These are phyloP conservation scores for Siniperca undulata DNA, from an alignment of 2,797 vertebrate genomes.

Conservation along the genomic window DNA sequence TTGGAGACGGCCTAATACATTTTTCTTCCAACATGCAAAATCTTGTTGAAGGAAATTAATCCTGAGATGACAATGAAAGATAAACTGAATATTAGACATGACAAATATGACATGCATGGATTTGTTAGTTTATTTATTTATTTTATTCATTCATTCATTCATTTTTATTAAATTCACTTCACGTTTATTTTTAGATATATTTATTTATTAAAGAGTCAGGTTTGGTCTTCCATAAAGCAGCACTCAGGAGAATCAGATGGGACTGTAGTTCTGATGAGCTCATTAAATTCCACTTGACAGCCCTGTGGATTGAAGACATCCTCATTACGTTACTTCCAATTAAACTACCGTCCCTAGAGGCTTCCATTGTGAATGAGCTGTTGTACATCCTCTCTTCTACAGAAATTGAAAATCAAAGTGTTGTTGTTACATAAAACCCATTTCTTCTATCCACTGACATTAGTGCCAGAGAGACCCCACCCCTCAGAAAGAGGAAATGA, in stretches of 20 bases:
- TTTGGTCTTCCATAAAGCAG: conserved; percentile 8
- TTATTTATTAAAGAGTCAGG: neutral
- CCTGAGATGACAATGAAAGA: neutral
- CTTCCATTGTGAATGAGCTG: neutral
- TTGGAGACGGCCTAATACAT: neutral
- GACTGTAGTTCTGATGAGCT: conserved; percentile 4
- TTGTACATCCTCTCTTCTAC: neutral
- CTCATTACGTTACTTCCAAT: neutral
- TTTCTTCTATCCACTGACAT: neutral
- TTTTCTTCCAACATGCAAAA: conserved; percentile 1
- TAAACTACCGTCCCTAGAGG: neutral
- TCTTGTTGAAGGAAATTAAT: neutral
- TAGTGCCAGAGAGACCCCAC: neutral
- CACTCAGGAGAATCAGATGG: neutral
- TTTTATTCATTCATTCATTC: neutral
- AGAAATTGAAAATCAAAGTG: neutral
- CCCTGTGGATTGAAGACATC: neutral
- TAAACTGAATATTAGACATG: neutral
- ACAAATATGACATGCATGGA: neutral
- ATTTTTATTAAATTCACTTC: neutral
- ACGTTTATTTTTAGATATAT: neutral
- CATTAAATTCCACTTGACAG: neutral
- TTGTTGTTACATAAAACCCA: conserved; percentile 1
- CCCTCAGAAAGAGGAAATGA: neutral
- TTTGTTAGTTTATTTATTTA: neutral